Conservation (phyloP, 1,140 invertebrate species). For the silkworm (Bombyx mori) region ASM3026992v2 NC_085118.1:11476001-11476500, state of each 20-base stretch:
- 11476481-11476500: too few relatives aligned
- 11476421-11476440: not conserved
- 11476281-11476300: conserved; percentile 94
- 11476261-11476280: conserved; percentile 97
- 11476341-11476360: conserved; percentile 89
- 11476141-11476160: too few relatives aligned
- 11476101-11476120: too few relatives aligned
- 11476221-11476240: conserved; percentile 17
- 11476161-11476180: not conserved
- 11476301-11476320: conserved; percentile 92
- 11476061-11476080: too few relatives aligned
- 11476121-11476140: too few relatives aligned
- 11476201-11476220: conserved; percentile 31
- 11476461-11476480: too few relatives aligned
- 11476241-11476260: conserved; percentile 87
- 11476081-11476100: too few relatives aligned
- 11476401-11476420: not conserved
- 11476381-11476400: conserved; percentile 86
- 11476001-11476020: too few relatives aligned
- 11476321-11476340: conserved; percentile 87
- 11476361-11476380: conserved; percentile 96
- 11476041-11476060: too few relatives aligned
- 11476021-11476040: too few relatives aligned
- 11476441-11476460: not conserved
- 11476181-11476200: conserved; percentile 8